Percentiles rank a stretch among this genome's conserved stretches.
Evolutionary conservation across 2,113 vertebrate genomes (phyloP).

Genomic region (Antechinus stuartii): DNA sequence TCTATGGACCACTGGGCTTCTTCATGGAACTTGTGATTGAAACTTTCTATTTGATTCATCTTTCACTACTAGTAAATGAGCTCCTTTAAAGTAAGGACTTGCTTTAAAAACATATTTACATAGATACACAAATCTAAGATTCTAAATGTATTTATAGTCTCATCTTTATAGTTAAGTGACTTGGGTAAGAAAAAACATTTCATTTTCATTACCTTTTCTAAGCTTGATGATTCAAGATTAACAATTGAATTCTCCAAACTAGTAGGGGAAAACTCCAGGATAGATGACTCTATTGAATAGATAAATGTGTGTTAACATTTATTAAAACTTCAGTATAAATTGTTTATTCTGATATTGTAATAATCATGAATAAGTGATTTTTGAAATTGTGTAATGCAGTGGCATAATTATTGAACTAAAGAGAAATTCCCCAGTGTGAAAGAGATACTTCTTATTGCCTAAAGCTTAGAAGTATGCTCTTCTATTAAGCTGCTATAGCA

Average conservation of each 20-base stretch:
- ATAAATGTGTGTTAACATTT: slow-evolving; percentile 9
- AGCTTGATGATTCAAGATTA: slow-evolving; percentile 39
- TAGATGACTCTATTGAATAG: slow-evolving; percentile 30
- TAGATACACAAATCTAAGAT: not conserved
- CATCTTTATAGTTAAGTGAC: slow-evolving; percentile 30
- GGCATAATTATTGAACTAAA: slow-evolving; percentile 14
- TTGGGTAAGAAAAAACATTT: slow-evolving; percentile 38
- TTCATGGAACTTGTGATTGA: not conserved
- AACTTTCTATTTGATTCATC: not conserved
- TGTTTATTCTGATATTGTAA: not conserved
- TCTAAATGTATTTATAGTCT: slow-evolving; percentile 37
- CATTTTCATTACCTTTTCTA: slow-evolving; percentile 31
- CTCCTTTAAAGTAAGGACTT: not conserved
- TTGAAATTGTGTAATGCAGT: slow-evolving; percentile 28
- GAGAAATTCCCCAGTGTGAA: slow-evolving; percentile 16
- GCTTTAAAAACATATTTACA: not conserved
- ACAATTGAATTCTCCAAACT: slow-evolving; percentile 37
- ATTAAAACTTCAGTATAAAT: slow-evolving; percentile 29
- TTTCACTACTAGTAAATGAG: not conserved
- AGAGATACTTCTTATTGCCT: slow-evolving; percentile 33
- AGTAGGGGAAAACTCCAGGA: slow-evolving; percentile 40
- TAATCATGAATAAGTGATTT: slow-evolving; percentile 11
- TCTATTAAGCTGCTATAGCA: not conserved
- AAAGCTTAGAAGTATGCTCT: not conserved
- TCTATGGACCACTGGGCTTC: not conserved